Base-by-base conservation (phyloP, 2,888 invertebrate genomes). In the Allygus modestus region DNA sequence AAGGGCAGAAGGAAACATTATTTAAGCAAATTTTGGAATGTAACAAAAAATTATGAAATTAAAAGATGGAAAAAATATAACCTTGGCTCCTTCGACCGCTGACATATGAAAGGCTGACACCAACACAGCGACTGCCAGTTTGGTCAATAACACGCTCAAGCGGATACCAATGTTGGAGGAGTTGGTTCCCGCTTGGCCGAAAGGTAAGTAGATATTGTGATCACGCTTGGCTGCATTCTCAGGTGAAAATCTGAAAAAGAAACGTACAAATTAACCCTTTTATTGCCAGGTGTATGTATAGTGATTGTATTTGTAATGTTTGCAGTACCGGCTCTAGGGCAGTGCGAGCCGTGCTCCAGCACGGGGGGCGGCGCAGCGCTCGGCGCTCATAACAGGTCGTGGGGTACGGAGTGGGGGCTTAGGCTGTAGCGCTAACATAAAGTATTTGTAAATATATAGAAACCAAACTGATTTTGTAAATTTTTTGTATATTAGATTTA, bases 171-270 rank as follows among this genome's bases (percentile, higher is more conserved):
- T 58, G 51, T 86, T 86, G 15, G 85, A 81, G 11, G 86, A 81
- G 54, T 83, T 85, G 17, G 84, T 33, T 0, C 86, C 86, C 4
- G 86, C 85, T 20, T 86, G 86, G 0, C 87, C 87, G 77, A 86
- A 87, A 0, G 87, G 87, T 23, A 87, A 73, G 58, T 85, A 87
- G 12, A 86, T 84, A 65, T 69, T 85, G n/a, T 82, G 83, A 26
- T 85, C 77, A 31, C 86, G 81, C 46, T 86, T 86, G 20, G 84
- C 85, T 2, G 81, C 81, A 58, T 85, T 85, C 31, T 86, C 86
- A 28, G 85, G 69, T 1, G 86, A 86, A 75, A 87, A 87, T 73
- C 85, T 85, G 79, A 31, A 79, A 71, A 1, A 81, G 4, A 20
- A 7, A 23, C 1, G 20, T 23, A 54, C 1, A 65, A 65, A 65